Conservation (phyloP, 2,113 vertebrate species). For the Ramphastos sulfuratus region DNA sequence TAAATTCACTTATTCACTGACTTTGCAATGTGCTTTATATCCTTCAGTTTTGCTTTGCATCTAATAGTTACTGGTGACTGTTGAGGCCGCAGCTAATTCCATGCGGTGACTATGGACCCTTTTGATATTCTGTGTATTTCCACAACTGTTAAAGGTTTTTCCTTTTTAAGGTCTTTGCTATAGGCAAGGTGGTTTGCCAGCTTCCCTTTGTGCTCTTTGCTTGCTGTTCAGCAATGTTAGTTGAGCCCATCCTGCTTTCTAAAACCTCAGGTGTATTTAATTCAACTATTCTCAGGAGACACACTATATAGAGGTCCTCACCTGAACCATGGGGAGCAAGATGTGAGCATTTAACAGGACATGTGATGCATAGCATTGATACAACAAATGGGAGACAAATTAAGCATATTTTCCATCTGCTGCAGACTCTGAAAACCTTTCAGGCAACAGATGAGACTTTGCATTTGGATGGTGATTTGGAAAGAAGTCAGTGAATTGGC, state of each 20-base stretch:
- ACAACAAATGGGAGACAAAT: neutral
- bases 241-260: neutral
- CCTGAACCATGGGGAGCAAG: neutral
- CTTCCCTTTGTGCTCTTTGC: neutral
- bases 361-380: neutral
- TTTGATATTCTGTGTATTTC: neutral
- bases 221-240: neutral
- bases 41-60: neutral
- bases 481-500: neutral
- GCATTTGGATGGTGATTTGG: neutral
- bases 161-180: neutral
- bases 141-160: neutral
- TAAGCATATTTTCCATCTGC: neutral
- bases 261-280: neutral
- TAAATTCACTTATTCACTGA: neutral
- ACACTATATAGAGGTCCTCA: neutral
- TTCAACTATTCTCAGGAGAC: neutral
- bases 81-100: neutral
- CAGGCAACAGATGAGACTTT: conserved; percentile 17
- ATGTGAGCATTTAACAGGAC: neutral
- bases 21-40: neutral
- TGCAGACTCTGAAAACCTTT: neutral
- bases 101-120: neutral
- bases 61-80: neutral
- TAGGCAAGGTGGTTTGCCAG: neutral